Evolutionary conservation across 2,888 invertebrate species (phyloP).

Genomic region (Yponomeuta evonymella): DNA sequence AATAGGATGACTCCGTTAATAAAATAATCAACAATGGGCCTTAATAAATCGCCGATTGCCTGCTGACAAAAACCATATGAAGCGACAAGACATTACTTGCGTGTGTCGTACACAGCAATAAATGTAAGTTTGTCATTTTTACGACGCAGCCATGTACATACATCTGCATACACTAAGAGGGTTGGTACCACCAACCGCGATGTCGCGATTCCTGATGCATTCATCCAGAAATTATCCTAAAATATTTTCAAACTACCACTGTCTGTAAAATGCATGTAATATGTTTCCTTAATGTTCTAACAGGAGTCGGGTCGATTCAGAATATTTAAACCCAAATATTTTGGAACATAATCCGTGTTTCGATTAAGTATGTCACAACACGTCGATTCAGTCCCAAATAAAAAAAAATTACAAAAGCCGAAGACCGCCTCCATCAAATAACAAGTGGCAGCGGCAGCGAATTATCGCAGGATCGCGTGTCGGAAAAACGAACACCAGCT

Average conservation of each 20-base stretch:
- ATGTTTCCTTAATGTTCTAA: no score
- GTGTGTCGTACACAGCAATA: constrained; percentile 53
- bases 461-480: constrained; percentile 61
- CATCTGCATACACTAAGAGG: constrained; percentile 49
- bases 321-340: not conserved
- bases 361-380: not conserved
- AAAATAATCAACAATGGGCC: constrained; percentile 62
- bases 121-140: constrained; percentile 66
- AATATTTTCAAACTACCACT: not conserved
- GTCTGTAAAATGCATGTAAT: not conserved
- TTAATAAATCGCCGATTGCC: constrained; percentile 67
- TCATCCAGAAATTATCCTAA: constrained; percentile 21
- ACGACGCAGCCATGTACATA: constrained; percentile 50
- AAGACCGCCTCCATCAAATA: constrained; percentile 61
- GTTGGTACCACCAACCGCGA: constrained; percentile 49
- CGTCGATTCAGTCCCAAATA: constrained; percentile 23
- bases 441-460: constrained; percentile 52
- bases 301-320: not conserved
- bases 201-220: constrained; percentile 38
- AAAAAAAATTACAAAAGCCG: constrained; percentile 32
- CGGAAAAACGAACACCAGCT: constrained; percentile 62
- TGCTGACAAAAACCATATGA: constrained; percentile 62
- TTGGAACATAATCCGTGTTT: constrained; percentile 1
- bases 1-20: constrained; percentile 48
- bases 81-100: constrained; percentile 60